Evolutionary conservation across 2,797 vertebrate genomes (phyloP), one percentile per base, ranked within the genome.

Genomic region (Arremon aurantiirostris): DNA sequence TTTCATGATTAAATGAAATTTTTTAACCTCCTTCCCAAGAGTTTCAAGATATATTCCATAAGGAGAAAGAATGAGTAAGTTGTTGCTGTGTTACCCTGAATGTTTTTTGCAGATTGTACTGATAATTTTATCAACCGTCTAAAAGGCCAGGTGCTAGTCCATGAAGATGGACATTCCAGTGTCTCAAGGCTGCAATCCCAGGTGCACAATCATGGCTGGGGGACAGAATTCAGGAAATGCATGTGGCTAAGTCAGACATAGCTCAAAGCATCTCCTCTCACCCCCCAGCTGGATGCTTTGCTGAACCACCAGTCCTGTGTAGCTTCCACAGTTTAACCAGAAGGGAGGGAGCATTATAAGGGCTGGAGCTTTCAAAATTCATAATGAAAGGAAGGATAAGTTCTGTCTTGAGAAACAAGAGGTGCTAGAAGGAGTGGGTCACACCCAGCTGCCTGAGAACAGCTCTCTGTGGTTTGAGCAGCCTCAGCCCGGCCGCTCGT

Each of bases 401-500:
- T 39, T 90, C 26, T 78, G 16, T 39, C 30, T 24, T 50, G 52
- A 70, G 71, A 80, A 73, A 20, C 5, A 44, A 28, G 69, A 69
- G 18, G 27, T 30, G 19, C 5, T 53, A 39, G 81, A 15, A 88
- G 56, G 56, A 42, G 50, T 24, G 50, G 53, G 55, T 71, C 6
- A 1, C 23, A 16, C 32, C 12, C 70, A 30, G 61, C 2, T 39
- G 70, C 71, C 52, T 79, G 78, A 78, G 78, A 90, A 37, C 16
- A 21, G 24, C 2, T 49, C 46, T 52, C 52, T 90, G 89, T 88
- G 81, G 83, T 93, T 80, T 82, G 61, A 46, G 63, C 44, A 42
- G n/a, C 34, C 5, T 24, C 8, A 42, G 37, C 49, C 5, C 3
- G 22, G 53, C n/a, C 0, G 0, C 46, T 41, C 0, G 0, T 39